Base-by-base conservation (phyloP, 2,888 invertebrate genomes). In the Melanostoma mellinum region DNA sequence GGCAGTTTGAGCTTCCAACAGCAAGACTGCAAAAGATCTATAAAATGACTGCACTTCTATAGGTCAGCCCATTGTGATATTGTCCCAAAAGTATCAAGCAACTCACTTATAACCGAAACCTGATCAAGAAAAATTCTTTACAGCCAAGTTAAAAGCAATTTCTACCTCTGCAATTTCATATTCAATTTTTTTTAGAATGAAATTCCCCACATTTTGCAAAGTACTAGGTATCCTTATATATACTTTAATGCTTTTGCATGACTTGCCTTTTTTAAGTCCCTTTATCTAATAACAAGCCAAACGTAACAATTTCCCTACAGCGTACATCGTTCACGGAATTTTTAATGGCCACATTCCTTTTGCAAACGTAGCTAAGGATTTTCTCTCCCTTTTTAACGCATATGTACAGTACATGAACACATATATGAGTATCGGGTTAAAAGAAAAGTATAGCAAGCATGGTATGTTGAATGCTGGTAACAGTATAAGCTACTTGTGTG, bases 251-350 rank as follows among this genome's bases (percentile, higher is more conserved):
- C 75, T 48, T 50, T 44, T 42, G 61, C 46, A 6, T 53, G 48
- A 32, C 30, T n/a, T 38, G 32, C n/a, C 35, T 63, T 55, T 38
- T 65, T 33, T 42, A 4, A 8, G 33, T 50, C 44, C 56, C 65
- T 35, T 52, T 58, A 52, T 72, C 52, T 72, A 40, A 58, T 65
- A 77, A 65, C 63, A 72, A 58, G 44, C 61, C 48, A n/a, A 52
- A 72, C 46, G 65, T 65, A 73, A 67, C 46, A 58, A 60, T 78
- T 35, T 67, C 53, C 52, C 53, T 53, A 8, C n/a, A 67, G 73
- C 42, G 46, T 40, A 73, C 40, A 60, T 73, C 40, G 44, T 73
- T 72, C 73, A 48, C 40, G 42, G 33, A 68, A 75, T 68, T 60
- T 63, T 55, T 63, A 55, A 53, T 55, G 52, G 52, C 36, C 60